Conservation (phyloP, 2,888 invertebrate genomes). For the Hirtodrosophila alboralis region DNA sequence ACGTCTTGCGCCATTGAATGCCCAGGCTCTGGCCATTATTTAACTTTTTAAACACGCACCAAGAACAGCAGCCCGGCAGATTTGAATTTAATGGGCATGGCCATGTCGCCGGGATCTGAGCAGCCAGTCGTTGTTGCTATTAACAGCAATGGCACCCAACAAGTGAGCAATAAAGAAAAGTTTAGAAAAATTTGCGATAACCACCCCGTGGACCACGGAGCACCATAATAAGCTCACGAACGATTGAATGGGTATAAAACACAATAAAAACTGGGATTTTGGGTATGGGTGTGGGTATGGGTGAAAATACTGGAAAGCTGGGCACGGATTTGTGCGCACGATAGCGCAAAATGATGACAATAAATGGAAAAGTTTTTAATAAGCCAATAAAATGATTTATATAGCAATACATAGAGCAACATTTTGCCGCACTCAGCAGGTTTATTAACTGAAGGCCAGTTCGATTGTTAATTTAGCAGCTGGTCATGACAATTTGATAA, state of each 20-base stretch:
- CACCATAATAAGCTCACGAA: conserved; percentile 74
- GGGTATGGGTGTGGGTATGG: too few species aligned
- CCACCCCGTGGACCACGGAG: conserved; percentile 47
- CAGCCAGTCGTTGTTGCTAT: conserved; percentile 34
- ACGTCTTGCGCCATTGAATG: conserved; percentile 74
- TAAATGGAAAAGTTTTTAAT: conserved; percentile 82
- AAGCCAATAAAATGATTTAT: conserved; percentile 82
- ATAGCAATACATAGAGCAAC: conserved; percentile 50
- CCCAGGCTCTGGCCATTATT: conserved; percentile 64
- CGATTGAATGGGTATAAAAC: conserved; percentile 71
- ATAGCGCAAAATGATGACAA: conserved; percentile 82
- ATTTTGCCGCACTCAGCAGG: conserved; percentile 42
- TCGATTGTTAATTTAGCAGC: conserved; percentile 45
- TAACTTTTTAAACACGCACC: conserved; percentile 78
- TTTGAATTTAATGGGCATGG: conserved; percentile 72
- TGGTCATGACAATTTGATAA: conserved; percentile 52
- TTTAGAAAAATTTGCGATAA: conserved; percentile 78
- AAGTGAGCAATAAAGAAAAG: conserved; percentile 82
- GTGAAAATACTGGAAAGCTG: conserved; percentile 47
- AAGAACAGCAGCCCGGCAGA: conserved; percentile 57
- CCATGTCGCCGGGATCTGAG: conserved; percentile 14
- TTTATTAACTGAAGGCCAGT: conserved; percentile 39
- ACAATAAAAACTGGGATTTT: conserved; percentile 63
- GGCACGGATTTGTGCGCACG: conserved; percentile 77
- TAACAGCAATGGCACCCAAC: conserved; percentile 67